A percentile compares a stretch with the other conserved stretches of the same genome.
Conservation (phyloP, 37 sponge, comb jelly and placozoan species). For the Crambe crambe region DNA sequence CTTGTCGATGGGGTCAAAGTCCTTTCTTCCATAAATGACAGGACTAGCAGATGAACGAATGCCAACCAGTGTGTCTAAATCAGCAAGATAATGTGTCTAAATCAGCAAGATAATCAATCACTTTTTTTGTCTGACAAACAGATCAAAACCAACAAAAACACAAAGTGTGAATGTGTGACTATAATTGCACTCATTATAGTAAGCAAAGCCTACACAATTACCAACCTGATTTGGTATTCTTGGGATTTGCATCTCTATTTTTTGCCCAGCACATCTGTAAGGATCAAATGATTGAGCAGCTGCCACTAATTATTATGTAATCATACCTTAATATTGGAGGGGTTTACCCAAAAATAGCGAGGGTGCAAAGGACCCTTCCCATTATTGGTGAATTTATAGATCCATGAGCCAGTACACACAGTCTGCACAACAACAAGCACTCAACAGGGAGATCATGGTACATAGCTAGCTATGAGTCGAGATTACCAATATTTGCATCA, state of each 20-base stretch:
- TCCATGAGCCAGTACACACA: constrained; percentile 63
- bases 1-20: constrained; percentile 79
- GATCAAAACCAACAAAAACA: not conserved
- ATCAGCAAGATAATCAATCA: too few species aligned
- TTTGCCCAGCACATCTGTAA: constrained; percentile 51
- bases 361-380: constrained; percentile 81
- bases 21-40: constrained; percentile 60
- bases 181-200: not conserved
- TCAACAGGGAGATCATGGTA: too few species aligned
- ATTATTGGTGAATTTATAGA: constrained; percentile 77
- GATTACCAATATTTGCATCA: constrained; percentile 36
- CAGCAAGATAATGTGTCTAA: not conserved
- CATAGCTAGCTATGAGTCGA: too few species aligned
- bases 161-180: too few species aligned
- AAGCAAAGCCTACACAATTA: not conserved
- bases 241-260: constrained; percentile 10
- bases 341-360: constrained; percentile 72
- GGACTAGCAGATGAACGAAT: constrained; percentile 75
- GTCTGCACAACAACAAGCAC: constrained; percentile 12
- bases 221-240: constrained; percentile 50
- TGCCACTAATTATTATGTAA: not conserved
- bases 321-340: constrained; percentile 25
- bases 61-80: constrained; percentile 67
- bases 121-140: too few species aligned
- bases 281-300: too few species aligned